Percentiles rank a stretch among this genome's conserved stretches.
Conservation (phyloP, 2,113 vertebrate species). For the Anguilla japonica region DNA sequence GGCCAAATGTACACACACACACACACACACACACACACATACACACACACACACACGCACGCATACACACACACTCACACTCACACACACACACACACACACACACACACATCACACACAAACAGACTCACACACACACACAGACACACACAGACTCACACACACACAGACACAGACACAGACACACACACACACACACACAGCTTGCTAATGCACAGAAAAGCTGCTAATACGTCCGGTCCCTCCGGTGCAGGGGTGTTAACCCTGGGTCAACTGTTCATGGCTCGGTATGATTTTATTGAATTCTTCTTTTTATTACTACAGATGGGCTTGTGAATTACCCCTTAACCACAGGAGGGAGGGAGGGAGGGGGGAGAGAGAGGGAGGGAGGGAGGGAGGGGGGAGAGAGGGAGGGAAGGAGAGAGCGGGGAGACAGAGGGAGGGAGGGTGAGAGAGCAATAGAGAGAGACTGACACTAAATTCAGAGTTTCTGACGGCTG, state of each 20-base stretch:
- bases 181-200: background rate
- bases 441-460: too few relatives aligned
- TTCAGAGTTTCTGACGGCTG: background rate
- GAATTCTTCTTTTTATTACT: conserved; percentile 48
- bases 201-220: conserved; percentile 60
- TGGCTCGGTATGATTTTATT: conserved; percentile 63
- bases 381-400: conserved; percentile 4
- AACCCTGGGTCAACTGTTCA: conserved; percentile 68
- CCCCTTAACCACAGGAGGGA: conserved; percentile 35
- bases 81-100: background rate
- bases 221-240: conserved; percentile 67
- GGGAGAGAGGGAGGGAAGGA: background rate
- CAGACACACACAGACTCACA: conserved; percentile 12
- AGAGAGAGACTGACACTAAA: background rate
- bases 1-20: too few relatives aligned
- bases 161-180: background rate
- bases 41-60: too few relatives aligned
- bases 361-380: conserved; percentile 36
- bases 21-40: background rate
- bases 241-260: conserved; percentile 65
- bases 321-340: conserved; percentile 9
- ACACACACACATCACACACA: conserved; percentile 20
- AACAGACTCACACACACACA: conserved; percentile 40
- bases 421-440: conserved; percentile 8
- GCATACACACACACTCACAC: background rate